Evolutionary conservation across 2,113 vertebrate genomes (phyloP).

Genomic region (Scophthalmus maximus): DNA sequence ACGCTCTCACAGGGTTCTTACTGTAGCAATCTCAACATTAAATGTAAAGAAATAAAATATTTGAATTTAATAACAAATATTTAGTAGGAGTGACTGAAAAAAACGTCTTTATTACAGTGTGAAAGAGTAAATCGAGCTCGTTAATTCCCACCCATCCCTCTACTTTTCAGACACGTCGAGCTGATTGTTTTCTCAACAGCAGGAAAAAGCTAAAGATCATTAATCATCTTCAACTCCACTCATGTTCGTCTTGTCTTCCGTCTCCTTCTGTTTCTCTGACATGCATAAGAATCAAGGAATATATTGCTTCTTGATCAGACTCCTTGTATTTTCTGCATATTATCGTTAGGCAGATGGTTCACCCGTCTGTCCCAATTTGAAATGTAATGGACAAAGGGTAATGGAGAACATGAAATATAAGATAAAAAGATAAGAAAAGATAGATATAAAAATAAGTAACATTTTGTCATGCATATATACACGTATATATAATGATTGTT

Average conservation of each 20-base stretch:
- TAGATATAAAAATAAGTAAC: neutral
- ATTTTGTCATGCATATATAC: too few species aligned
- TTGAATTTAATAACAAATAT: neutral
- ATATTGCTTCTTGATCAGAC: constrained; percentile 20
- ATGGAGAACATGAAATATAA: neutral
- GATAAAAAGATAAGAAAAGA: neutral
- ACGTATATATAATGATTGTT: too few species aligned
- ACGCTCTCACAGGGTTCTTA: neutral
- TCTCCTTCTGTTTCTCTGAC: constrained; percentile 29
- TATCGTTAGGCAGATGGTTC: neutral
- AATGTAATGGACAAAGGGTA: constrained; percentile 10
- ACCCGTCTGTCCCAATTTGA: neutral
- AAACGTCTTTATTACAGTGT: neutral
- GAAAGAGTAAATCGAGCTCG: too few species aligned
- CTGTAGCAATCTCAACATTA: neutral
- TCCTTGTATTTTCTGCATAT: constrained; percentile 13
- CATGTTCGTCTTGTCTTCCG: constrained; percentile 2
- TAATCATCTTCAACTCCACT: constrained; percentile 1
- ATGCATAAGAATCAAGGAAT: constrained; percentile 14
- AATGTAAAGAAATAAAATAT: neutral
- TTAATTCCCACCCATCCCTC: too few species aligned
- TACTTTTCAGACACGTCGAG: too few species aligned
- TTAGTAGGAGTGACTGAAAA: neutral
- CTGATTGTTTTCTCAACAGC: too few species aligned
- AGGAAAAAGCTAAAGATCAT: too few species aligned